A percentile compares a stretch with the other conserved stretches of the same genome.
These are phyloP conservation scores for Phalacrocorax pelagicus DNA, from an alignment of 2,113 vertebrate genomes.

Conservation along the genomic window DNA sequence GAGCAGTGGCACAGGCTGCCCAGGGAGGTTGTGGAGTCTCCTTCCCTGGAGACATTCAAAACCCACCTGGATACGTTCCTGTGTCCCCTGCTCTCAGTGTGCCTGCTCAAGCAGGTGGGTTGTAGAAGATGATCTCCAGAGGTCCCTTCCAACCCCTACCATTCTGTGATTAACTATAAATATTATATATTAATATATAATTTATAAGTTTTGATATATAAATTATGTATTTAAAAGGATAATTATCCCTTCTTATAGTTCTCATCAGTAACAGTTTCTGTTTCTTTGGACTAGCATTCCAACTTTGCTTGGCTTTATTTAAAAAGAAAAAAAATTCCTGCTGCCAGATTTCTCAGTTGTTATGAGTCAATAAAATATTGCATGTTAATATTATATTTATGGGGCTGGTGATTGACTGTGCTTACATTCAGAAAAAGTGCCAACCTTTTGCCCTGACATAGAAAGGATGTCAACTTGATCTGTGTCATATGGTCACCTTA, in stretches of 20 bases:
- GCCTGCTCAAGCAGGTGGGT: too few relatives aligned
- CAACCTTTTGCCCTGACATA: neutral
- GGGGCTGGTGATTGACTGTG: neutral
- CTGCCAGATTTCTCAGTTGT: neutral
- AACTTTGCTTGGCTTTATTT: neutral
- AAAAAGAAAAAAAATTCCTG: neutral
- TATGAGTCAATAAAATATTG: neutral
- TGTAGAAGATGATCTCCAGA: too few relatives aligned
- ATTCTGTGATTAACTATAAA: neutral
- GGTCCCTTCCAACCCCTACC: too few relatives aligned
- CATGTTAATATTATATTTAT: neutral
- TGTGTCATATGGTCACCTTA: neutral
- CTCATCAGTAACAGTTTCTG: neutral
- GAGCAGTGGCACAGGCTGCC: too few relatives aligned
- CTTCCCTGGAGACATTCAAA: too few relatives aligned
- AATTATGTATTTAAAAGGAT: neutral
- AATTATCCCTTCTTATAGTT: neutral
- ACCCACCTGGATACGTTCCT: too few relatives aligned
- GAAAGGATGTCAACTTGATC: neutral
- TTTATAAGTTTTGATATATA: neutral
- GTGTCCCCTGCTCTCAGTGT: too few relatives aligned
- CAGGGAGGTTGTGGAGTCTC: too few relatives aligned
- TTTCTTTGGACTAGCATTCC: neutral
- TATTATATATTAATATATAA: neutral
- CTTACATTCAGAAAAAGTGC: neutral